Evolutionary conservation across 2,797 vertebrate species (phyloP).

Genomic region (Halcyon leucocephala): DNA sequence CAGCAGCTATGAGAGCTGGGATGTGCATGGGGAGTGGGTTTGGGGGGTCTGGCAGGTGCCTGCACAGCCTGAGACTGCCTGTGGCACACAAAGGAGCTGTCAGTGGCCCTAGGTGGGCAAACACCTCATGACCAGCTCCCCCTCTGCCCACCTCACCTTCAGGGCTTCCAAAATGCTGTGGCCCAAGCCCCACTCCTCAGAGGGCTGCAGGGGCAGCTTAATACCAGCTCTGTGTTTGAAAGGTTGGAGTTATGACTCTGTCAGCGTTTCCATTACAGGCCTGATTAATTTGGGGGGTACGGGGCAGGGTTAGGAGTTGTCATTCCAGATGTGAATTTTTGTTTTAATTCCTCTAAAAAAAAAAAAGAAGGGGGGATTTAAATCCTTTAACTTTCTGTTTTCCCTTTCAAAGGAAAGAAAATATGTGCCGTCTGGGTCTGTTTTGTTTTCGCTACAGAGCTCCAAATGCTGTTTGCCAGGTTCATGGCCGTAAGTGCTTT

Average conservation of each 20-base stretch:
- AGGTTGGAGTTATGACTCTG: conserved; percentile 53
- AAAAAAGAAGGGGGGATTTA: background rate
- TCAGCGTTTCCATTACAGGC: conserved; percentile 66
- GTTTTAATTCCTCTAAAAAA: conserved; percentile 71
- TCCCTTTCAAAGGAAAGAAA: conserved; percentile 74
- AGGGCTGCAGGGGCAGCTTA: conserved; percentile 13
- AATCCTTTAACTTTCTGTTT: conserved; percentile 73
- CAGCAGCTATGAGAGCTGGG: background rate
- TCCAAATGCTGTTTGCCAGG: conserved; percentile 53
- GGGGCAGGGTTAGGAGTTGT: conserved; percentile 50
- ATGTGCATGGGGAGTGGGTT: background rate
- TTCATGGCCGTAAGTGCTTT: background rate
- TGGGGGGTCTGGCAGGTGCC: background rate
- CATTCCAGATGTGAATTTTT: conserved; percentile 79
- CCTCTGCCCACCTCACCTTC: accelerated
- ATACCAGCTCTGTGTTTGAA: conserved; percentile 46
- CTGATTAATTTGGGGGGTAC: conserved; percentile 64
- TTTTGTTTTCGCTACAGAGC: conserved; percentile 46
- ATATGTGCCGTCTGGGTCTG: conserved; percentile 58
- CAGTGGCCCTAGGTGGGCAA: background rate
- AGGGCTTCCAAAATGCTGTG: background rate
- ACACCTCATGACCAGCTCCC: background rate
- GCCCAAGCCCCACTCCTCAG: background rate
- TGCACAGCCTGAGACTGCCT: background rate
- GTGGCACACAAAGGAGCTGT: background rate